Evolutionary conservation across 1,140 invertebrate genomes (phyloP).

Genomic region (Drepana arcuata): DNA sequence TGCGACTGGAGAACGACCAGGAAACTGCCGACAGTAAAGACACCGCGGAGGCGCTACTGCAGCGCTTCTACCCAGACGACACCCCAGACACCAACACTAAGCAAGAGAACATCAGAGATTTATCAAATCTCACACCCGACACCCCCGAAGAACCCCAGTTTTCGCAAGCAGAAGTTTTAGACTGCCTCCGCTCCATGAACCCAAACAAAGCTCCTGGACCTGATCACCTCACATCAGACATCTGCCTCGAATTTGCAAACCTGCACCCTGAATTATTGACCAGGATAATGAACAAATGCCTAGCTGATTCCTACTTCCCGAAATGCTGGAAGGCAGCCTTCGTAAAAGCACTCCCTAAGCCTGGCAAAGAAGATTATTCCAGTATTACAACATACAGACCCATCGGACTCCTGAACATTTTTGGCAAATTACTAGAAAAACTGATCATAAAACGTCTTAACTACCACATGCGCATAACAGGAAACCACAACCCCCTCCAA

Average conservation of each 20-base stretch:
- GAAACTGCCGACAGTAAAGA: no score
- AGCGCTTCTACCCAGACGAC: no score
- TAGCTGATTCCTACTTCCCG: conserved; percentile 5
- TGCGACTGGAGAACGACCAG: no score
- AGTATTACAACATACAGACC: conserved; percentile 6
- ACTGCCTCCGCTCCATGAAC: no score
- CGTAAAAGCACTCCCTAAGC: conserved; percentile 9
- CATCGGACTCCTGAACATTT: conserved; percentile 13
- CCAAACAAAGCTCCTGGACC: conserved; percentile 15
- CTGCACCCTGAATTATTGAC: conserved; percentile 10
- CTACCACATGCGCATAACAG: no score
- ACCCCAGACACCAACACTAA: no score
- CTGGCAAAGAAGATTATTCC: conserved; percentile 4
- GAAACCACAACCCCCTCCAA: no score
- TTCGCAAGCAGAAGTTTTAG: no score
- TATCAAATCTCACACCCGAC: background rate
- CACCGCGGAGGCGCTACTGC: no score
- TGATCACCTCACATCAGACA: conserved; percentile 21
- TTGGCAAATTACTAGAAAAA: no score
- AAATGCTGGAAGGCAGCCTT: conserved; percentile 2
- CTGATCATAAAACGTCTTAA: no score
- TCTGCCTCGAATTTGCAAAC: conserved; percentile 9
- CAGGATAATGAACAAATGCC: conserved; percentile 14
- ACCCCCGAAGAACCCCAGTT: no score
- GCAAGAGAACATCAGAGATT: background rate